A percentile compares a stretch with the other conserved stretches of the same genome.
phyloP scores from a whole-genome alignment of 2,113 vertebrate species.

The Prinia subflava region DNA sequence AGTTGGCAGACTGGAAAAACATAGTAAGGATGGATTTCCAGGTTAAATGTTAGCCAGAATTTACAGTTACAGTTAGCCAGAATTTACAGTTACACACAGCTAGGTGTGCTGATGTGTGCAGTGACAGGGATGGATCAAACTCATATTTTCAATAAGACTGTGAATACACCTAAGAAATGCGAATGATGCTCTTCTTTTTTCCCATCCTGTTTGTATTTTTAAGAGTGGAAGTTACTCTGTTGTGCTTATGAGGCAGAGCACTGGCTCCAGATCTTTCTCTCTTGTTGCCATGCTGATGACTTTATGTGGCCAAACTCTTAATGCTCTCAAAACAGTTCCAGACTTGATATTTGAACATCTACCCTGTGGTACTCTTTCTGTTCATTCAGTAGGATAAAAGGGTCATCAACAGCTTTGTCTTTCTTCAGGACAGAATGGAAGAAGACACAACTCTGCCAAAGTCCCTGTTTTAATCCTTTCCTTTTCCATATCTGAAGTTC shows the following conservation, averaged over 20 bases:
- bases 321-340: background rate
- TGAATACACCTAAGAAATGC: background rate
- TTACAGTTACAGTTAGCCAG: too few relatives aligned
- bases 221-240: background rate
- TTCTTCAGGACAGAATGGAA: background rate
- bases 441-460: background rate
- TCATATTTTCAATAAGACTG: background rate
- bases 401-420: background rate
- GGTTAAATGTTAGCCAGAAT: background rate
- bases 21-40: background rate
- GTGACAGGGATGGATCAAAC: background rate
- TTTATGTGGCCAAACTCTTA: background rate
- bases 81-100: too few relatives aligned
- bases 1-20: background rate
- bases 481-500: background rate
- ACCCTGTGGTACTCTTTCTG: background rate
- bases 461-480: background rate
- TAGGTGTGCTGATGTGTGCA: background rate
- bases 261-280: background rate
- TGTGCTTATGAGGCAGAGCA: background rate
- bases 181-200: background rate
- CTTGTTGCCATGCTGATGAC: background rate
- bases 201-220: background rate
- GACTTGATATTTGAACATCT: background rate
- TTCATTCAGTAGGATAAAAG: background rate